Percentiles rank a stretch among this genome's conserved stretches.
Conservation (phyloP, 2,113 vertebrate species). For the Thamnophis sirtalis region DNA sequence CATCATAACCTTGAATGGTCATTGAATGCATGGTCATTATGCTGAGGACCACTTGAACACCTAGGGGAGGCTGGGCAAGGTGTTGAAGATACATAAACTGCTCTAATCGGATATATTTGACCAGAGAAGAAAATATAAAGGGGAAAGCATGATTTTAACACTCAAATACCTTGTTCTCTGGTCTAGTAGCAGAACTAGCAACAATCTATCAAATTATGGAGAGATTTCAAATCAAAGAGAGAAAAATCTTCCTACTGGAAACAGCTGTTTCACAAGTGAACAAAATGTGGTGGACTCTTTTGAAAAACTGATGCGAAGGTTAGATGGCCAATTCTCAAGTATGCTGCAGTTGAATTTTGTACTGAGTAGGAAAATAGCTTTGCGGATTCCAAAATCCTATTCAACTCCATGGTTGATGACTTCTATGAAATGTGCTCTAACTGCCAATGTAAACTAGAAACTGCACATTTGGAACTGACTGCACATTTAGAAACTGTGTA, state of each 20-base stretch:
- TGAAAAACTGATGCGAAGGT: neutral
- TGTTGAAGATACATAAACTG: neutral
- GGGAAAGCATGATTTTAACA: neutral
- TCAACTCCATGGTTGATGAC: neutral
- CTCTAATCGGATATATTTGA: neutral
- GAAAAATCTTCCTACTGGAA: neutral
- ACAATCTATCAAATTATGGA: neutral
- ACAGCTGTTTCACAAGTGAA: neutral
- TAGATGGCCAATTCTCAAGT: neutral
- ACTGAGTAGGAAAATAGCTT: neutral
- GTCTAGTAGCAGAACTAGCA: neutral
- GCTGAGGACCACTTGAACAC: neutral
- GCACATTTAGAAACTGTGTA: neutral
- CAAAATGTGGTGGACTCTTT: neutral
- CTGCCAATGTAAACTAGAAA: neutral
- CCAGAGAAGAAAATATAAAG: neutral
- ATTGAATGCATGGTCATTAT: neutral
- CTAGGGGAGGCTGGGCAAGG: neutral
- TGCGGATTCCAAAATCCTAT: neutral
- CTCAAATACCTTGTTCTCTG: neutral
- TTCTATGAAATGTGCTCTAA: neutral
- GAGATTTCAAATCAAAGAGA: neutral
- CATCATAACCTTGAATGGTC: neutral
- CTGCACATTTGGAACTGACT: neutral
- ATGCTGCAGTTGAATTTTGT: neutral